Conservation (phyloP, 2,797 vertebrate genomes). For the Australoheros facetus region DNA sequence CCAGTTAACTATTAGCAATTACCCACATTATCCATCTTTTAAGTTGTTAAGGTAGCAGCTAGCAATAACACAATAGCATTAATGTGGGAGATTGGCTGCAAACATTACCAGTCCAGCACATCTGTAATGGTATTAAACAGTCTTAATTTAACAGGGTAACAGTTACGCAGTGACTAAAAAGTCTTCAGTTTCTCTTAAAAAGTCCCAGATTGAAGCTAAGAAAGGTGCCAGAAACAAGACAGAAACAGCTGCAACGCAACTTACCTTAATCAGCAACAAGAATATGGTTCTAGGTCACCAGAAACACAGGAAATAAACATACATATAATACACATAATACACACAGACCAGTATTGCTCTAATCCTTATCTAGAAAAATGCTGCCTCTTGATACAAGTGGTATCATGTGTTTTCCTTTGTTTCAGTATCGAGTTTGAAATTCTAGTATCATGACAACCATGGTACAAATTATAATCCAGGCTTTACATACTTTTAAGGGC, state of each 20-base stretch:
- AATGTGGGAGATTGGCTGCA: not conserved
- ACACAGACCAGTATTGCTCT: no score
- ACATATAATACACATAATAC: no score
- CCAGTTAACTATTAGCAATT: not conserved
- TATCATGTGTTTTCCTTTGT: no score
- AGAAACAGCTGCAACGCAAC: not conserved
- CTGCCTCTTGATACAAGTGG: no score
- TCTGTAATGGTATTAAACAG: not conserved
- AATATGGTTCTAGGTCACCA: not conserved
- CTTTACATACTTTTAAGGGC: no score
- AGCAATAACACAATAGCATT: not conserved
- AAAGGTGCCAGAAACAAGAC: not conserved
- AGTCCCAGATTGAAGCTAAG: not conserved
- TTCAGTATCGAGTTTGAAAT: no score
- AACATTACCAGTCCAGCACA: not conserved
- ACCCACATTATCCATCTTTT: not conserved
- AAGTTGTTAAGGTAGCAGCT: not conserved
- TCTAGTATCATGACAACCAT: no score
- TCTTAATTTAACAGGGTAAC: not conserved
- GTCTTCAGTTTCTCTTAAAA: not conserved
- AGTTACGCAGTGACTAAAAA: not conserved
- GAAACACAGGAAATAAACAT: no score
- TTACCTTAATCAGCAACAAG: not conserved
- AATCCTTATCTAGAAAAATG: no score
- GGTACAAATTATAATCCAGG: no score